A percentile compares a stretch with the other conserved stretches of the same genome.
phyloP scores from a whole-genome alignment of 92 coral and sea anemone genomes.

The Phenganax subtilis region DNA sequence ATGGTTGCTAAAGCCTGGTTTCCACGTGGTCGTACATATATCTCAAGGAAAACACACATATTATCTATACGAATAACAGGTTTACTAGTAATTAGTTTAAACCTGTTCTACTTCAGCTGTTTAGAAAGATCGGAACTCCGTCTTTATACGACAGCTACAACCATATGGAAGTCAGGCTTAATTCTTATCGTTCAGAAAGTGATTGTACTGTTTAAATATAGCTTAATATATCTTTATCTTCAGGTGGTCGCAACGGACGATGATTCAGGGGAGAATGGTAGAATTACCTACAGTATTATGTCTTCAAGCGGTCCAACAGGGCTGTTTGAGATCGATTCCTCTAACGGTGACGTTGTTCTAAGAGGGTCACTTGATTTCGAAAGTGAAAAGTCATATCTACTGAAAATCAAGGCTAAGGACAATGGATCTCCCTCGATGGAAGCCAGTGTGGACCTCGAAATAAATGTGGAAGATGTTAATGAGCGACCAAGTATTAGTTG shows the following conservation, averaged over 20 bases:
- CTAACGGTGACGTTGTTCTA: slow-evolving; percentile 53
- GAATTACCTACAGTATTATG: slow-evolving; percentile 49
- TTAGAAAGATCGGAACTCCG: no score
- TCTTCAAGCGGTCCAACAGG: slow-evolving; percentile 56
- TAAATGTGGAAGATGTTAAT: slow-evolving; percentile 59
- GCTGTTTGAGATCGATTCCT: slow-evolving; percentile 47
- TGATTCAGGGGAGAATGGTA: background rate
- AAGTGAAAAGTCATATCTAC: slow-evolving; percentile 40
- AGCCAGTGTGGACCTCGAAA: slow-evolving; percentile 38
- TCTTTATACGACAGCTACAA: no score
- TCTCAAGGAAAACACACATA: no score
- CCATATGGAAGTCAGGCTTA: no score
- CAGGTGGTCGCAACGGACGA: background rate
- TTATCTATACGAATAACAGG: no score
- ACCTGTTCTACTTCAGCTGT: no score
- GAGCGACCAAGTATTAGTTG: slow-evolving; percentile 69
- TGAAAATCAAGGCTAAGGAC: slow-evolving; percentile 60
- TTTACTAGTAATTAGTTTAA: no score
- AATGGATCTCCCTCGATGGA: slow-evolving; percentile 49
- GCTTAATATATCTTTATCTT: background rate
- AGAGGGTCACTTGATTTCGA: slow-evolving; percentile 61
- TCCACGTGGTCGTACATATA: no score
- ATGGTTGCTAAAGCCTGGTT: no score
- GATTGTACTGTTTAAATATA: no score
- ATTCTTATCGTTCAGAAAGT: no score